Conservation (phyloP, 1,140 invertebrate genomes). For the Tenebrio molitor region DNA sequence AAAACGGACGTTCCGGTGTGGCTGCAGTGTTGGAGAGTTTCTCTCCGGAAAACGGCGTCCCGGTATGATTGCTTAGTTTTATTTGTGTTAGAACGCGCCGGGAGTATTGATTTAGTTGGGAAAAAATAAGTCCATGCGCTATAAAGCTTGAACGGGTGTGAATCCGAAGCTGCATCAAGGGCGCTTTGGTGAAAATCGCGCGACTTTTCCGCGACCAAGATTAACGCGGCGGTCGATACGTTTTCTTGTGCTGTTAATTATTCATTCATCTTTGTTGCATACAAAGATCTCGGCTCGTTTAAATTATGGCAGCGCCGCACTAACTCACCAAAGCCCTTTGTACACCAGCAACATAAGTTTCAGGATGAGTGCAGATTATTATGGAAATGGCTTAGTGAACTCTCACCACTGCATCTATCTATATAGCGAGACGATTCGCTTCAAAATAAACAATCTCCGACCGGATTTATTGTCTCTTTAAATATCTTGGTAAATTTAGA, state of each 20-base stretch:
- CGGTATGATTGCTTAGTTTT: constrained; percentile 39
- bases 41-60: not conserved
- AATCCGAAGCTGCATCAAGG: constrained; percentile 59
- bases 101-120: constrained; percentile 59
- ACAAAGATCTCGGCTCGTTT: not conserved
- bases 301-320: not conserved
- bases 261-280: constrained; percentile 12
- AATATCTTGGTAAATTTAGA: too few relatives aligned
- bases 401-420: not conserved
- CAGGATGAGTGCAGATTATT: constrained; percentile 20
- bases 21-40: not conserved
- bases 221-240: too few relatives aligned
- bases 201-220: too few relatives aligned
- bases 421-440: too few relatives aligned
- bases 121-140: constrained; percentile 63
- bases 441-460: too few relatives aligned
- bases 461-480: too few relatives aligned
- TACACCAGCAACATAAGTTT: constrained; percentile 1
- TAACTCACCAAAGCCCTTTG: not conserved
- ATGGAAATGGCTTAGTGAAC: constrained; percentile 33
- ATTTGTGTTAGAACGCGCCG: constrained; percentile 43
- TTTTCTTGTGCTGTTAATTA: constrained; percentile 1
- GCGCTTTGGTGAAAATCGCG: constrained; percentile 56
- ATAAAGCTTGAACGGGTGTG: constrained; percentile 52
- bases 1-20: constrained; percentile 18